Evolutionary conservation across 2,888 invertebrate genomes (phyloP), one percentile per base, ranked within the genome.

Genomic region (Zygogramma bicolorata): DNA sequence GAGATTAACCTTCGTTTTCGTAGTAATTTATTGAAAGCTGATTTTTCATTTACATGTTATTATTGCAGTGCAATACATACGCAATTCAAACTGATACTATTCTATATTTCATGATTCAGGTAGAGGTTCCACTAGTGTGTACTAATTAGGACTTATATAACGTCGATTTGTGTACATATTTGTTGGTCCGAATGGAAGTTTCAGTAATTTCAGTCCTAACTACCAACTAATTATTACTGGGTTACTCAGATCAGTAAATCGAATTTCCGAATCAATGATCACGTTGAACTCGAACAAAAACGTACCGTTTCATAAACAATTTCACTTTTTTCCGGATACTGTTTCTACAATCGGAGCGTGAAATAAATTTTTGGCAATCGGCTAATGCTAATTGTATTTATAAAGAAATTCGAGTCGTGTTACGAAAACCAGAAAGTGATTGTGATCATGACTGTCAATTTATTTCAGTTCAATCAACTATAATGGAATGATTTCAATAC

Each of bases 321-420:
- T 20, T 7, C 46, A 18, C 46, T 46, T 20, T 18, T 53, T 53
- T 8, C 53, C 5, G 53, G 53, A 53, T 53, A 46, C 46, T 10
- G 20, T 46, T 46, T 46, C 46, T 20, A 10, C 20, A 53, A 53
- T 25, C 22, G 27, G 27, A 53, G 25, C 53, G 53, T 53, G 25
- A 53, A 46, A 46, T 46, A n/a, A 13, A 53, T 53, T 53, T 53
- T 53, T 20, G 46, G 46, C 20, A 46, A 46, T 46, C 25, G 53
- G 7, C n/a, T 53, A 53, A 15, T n/a, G 27, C 22, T 53, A 27
- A 53, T 53, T n/a, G 15, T 25, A 27, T 27, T 27, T 13, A n/a
- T 53, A n/a, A 46, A 46, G 13, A 53, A 13, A 53, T 53, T 27
- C 3, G 5, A 13, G 27, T 10, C 3, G 3, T 7, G 4, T n/a